Evolutionary conservation across 2,888 invertebrate genomes (phyloP).

Genomic region (Temnothorax ravouxi): DNA sequence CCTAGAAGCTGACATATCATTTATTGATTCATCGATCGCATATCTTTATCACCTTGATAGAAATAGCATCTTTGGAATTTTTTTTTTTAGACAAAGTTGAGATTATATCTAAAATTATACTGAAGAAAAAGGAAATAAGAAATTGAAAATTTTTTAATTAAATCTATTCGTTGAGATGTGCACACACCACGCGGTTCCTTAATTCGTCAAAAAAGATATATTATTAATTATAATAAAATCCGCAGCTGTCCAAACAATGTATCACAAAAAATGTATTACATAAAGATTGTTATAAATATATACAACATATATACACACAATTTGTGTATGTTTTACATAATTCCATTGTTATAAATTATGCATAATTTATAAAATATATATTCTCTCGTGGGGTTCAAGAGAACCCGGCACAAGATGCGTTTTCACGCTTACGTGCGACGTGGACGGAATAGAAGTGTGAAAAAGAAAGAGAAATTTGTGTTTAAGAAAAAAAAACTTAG

Average conservation of each 20-base stretch:
- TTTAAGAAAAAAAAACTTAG: neutral
- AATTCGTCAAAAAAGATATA: constrained; percentile 5
- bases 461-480: constrained; percentile 1
- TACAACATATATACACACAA: neutral
- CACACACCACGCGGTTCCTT: neutral
- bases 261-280: neutral
- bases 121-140: neutral
- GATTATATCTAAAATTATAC: neutral
- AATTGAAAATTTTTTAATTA: neutral
- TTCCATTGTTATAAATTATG: constrained; percentile 8
- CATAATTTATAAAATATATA: constrained; percentile 18
- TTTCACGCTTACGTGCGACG: neutral
- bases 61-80: neutral
- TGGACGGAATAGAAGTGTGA: neutral
- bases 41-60: neutral
- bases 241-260: neutral
- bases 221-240: neutral
- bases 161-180: neutral
- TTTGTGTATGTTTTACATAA: neutral
- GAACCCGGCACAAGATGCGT: neutral
- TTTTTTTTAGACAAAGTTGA: neutral
- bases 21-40: neutral
- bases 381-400: neutral
- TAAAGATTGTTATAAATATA: neutral
- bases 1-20: neutral